Evolutionary conservation across 2,113 vertebrate species (phyloP), one percentile per base, ranked within the genome.

Genomic region (Paedocypris sp.): DNA sequence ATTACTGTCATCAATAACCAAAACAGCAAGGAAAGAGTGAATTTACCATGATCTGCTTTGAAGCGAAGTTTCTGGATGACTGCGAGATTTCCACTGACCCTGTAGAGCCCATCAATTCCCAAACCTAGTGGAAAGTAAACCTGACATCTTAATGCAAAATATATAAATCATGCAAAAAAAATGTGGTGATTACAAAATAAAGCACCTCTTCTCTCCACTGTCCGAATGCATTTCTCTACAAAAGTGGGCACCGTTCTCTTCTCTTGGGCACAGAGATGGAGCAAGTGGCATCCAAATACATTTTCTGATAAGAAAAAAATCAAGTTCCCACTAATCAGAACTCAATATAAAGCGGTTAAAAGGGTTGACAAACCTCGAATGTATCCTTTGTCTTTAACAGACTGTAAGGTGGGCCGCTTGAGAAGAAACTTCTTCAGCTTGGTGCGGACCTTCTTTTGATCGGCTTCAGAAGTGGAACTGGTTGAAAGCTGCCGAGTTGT

Each of bases 31-130:
- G n/a, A n/a, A n/a, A n/a, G n/a, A n/a, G n/a, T n/a, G n/a, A n/a
- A n/a, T 76, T 73, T 82, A 98, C 93, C 91, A 0, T 92, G 93
- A 76, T 98, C 91, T 25, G 92, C 93, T 39, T 89, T 94, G 73
- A 86, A 89, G 71, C 94, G 92, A 36, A 98, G 82, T 41, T 90
- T 97, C 85, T 97, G 93, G 67, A 95, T 91, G 63, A 90, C 85
- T 5, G 94, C 90, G 49, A 98, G 75, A 81, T 98, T 98, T 18
- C 94, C 94, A 1, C 91, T 97, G 70, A 98, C 88, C 67, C 94
- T 84, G 76, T 98, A 98, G 22, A 97, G 79, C 10, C 93, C 92
- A 0, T 98, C 93, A 0, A 94, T 90, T 66, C 89, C 91, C 74
- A 97, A 71, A 68, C 91, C 91, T 92, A 69, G 1, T 1, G 28